phyloP scores from a whole-genome alignment of 2,113 vertebrate genomes.

The Tympanuchus pallidicinctus region DNA sequence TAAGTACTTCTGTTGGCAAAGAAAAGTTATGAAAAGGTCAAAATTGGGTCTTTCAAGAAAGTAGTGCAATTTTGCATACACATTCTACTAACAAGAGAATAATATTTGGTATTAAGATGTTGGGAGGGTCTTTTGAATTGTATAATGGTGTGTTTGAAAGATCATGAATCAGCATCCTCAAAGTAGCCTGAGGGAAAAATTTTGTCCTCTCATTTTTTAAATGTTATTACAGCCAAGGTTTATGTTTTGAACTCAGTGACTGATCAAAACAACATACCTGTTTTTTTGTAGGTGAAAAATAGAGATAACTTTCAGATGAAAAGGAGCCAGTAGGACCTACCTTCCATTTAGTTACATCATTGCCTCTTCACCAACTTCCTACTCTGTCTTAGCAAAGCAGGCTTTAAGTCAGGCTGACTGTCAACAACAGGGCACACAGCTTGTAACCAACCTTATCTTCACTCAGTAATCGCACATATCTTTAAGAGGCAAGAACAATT shows the following conservation, averaged over 20 bases:
- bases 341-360: neutral
- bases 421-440: neutral
- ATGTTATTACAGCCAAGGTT: neutral
- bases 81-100: neutral
- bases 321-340: neutral
- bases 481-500: neutral
- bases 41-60: neutral
- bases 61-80: neutral
- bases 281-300: neutral
- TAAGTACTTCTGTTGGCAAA: neutral
- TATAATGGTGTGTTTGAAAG: neutral
- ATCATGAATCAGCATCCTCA: constrained; percentile 2
- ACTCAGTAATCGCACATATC: neutral
- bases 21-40: neutral
- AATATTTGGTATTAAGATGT: neutral
- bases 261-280: neutral
- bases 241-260: neutral
- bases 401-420: neutral
- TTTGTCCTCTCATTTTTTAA: neutral
- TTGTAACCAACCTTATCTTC: neutral
- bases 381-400: neutral
- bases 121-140: neutral
- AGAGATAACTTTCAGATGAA: neutral
- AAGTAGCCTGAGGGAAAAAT: neutral
- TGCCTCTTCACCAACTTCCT: neutral